Evolutionary conservation across 2,797 vertebrate species (phyloP), one percentile per base, ranked within the genome.

Genomic region (Lacerta agilis): DNA sequence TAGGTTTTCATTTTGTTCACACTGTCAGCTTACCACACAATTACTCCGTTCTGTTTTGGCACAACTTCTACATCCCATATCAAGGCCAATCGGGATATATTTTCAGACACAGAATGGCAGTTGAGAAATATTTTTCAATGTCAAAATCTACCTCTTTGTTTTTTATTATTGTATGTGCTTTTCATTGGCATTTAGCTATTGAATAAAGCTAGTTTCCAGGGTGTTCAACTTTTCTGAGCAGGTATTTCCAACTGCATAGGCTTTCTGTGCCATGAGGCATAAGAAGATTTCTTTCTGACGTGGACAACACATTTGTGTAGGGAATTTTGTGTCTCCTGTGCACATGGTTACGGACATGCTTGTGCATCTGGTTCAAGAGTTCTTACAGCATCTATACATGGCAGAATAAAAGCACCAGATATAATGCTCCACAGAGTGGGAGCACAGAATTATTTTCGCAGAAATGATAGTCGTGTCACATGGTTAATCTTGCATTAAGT

Each of bases 151-250:
- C 17, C 36, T 84, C 8, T 38, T n/a, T 73, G 66, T 69, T 83
- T 83, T 83, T 94, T 91, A 88, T 93, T 95, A 90, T 90, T 94
- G 90, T 93, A 94, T 92, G 89, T 91, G 83, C 85, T 93, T 89
- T 92, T 90, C 86, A 92, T 94, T 94, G 92, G 88, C 85, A 92
- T 91, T 69, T 94, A 94, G 94, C 90, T 93, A 82, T 92, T 93
- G 89, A 95, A 89, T 90, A 86, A 87, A 90, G 91, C 38, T 85
- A 86, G 64, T 77, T 86, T 89, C 69, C 92, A 89, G 64, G 69
- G 89, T 95, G 90, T 90, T 90, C 86, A 93, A 58, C 64, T 94
- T 77, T 82, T 49, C 33, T 61, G 38, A 45, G 4, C 66, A 94
- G 43, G 91, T 86, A 89, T 84, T 93, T 43, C 78, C 88, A 90